Base-by-base conservation (phyloP, 2,797 vertebrate genomes). In the Loriculus beryllinus region DNA sequence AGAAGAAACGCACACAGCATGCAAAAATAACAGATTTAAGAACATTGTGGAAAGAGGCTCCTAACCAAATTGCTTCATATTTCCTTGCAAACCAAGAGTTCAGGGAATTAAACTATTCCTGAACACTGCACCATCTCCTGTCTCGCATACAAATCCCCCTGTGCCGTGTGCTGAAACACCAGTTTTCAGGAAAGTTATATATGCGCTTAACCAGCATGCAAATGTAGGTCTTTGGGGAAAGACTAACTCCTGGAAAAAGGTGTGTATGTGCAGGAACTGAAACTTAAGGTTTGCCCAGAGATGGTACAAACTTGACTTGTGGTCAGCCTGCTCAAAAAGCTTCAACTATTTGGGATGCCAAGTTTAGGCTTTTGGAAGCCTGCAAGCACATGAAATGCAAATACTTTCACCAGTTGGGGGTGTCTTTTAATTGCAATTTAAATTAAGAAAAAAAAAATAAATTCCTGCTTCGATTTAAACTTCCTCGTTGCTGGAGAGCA, bases 1-100 rank as follows among this genome's bases (percentile, higher is more conserved):
- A 86, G 85, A 75, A 62, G 23, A 70, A 79, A 79, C 84, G 47
- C 51, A 56, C 7, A 1, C 31, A 72, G 17, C 10, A 31, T 72
- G 31, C 60, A 76, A 76, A 93, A 95, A 82, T 56, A 93, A 74
- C 51, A 82, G 21, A 59, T 75, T 69, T 85, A 79, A 85, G 71
- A 89, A 70, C 33, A 56, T 17, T 82, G 16, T 75, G 56, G 75
- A 33, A 89, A 89, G 56, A 72, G 78, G 56, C 29, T 60, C 29
- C 59, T 85, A 81, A 92, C 11, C 23, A 89, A 78, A 80, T 91
- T 86, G 64, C 29, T 93, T 94, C 56, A 57, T 21, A 71, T 85
- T 91, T 85, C 60, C 19, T 94, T 82, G 76, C 60, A 87, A 82
- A 88, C 25, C 15, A 37, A 43, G 20, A 85, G 40, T 76, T 39